These are phyloP conservation scores for Caenorhabditis sp. DNA, from an alignment of 2,888 invertebrate species.

Conservation along the genomic window DNA sequence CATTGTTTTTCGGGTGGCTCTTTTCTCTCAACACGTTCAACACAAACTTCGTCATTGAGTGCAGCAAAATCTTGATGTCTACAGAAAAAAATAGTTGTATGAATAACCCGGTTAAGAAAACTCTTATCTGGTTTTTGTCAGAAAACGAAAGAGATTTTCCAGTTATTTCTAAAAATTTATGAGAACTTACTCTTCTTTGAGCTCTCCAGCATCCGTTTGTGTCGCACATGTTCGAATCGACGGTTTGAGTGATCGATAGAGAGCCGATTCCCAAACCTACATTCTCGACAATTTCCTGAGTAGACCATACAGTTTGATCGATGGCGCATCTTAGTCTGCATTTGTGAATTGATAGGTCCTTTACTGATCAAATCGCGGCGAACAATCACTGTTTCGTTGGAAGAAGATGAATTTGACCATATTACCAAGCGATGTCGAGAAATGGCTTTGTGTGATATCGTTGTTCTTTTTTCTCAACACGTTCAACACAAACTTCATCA, in stretches of 20 bases:
- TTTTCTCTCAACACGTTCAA: neutral
- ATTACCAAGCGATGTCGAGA: conserved; percentile 45
- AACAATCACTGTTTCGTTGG: conserved; percentile 25
- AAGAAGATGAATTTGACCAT: conserved; percentile 50
- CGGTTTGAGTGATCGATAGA: conserved; percentile 36
- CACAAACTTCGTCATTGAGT: neutral
- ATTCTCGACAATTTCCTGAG: conserved; percentile 38
- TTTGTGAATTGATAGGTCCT: conserved; percentile 3
- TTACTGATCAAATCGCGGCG: conserved; percentile 33
- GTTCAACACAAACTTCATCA: no score
- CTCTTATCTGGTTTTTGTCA: no score
- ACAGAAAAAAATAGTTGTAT: no score
- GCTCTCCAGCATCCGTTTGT: conserved; percentile 36
- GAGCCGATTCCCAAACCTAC: conserved; percentile 44
- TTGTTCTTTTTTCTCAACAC: no score
- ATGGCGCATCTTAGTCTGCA: conserved; percentile 21
- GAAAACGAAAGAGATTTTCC: no score
- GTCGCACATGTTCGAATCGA: conserved; percentile 32
- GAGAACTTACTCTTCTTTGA: no score
- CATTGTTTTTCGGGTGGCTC: conserved; percentile 18
- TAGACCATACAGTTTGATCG: conserved; percentile 30
- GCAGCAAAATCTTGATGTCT: neutral
- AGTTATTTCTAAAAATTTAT: no score
- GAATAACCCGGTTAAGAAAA: no score
- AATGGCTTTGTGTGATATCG: conserved; percentile 28